Evolutionary conservation across 2,888 invertebrate genomes (phyloP).

Genomic region (Watsonalla binaria): DNA sequence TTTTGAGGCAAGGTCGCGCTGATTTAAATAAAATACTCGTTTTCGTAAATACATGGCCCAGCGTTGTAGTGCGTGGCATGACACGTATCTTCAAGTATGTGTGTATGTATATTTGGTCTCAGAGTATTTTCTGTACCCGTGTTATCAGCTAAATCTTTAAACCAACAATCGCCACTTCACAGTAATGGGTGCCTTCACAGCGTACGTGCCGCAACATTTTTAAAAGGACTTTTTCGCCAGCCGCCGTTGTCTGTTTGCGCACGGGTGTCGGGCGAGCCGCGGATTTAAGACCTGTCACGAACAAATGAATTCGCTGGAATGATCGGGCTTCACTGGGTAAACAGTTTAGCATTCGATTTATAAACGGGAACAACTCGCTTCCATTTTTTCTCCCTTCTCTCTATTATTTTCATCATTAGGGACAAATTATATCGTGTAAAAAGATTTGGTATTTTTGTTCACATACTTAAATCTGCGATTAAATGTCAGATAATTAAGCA

Average conservation of each 20-base stretch:
- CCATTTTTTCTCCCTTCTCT: conserved; percentile 13
- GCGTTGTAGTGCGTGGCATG: not conserved
- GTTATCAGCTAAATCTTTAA: conserved; percentile 69
- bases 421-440: conserved; percentile 1
- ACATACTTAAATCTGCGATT: too few relatives aligned
- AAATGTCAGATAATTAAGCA: too few relatives aligned
- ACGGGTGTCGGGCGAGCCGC: conserved; percentile 31
- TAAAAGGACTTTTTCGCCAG: conserved; percentile 78
- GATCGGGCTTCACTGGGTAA: conserved; percentile 61
- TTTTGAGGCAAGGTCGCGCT: too few relatives aligned
- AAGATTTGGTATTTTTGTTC: too few relatives aligned
- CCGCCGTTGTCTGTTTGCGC: conserved; percentile 60
- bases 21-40: too few relatives aligned
- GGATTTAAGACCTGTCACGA: conserved; percentile 60
- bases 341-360: conserved; percentile 56
- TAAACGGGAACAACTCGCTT: conserved; percentile 21
- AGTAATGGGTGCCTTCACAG: conserved; percentile 73
- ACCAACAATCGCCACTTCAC: conserved; percentile 73
- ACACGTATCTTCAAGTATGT: not conserved
- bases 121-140: conserved; percentile 29
- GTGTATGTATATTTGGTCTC: not conserved
- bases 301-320: conserved; percentile 67
- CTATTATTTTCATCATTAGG: conserved; percentile 3
- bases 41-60: too few relatives aligned
- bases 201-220: conserved; percentile 78